Base-by-base conservation (phyloP, 1,140 invertebrate species). In the Papilio polytes region DNA sequence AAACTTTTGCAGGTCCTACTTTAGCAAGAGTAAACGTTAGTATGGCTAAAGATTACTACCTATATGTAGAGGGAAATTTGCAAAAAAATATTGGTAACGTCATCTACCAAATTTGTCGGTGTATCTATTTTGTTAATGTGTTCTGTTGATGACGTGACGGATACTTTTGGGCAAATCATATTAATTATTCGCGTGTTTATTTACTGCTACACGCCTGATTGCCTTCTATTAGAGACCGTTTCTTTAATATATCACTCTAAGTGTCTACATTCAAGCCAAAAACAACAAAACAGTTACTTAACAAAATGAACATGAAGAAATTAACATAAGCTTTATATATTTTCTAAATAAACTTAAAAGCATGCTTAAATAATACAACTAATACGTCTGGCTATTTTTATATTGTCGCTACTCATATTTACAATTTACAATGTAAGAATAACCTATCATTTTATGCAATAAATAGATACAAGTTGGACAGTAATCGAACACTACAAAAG, bases 341-440 rank as follows among this genome's bases (percentile, higher is more conserved):
- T 70, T 36, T 70, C 63, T 70, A 3, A 26, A 4, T 70, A 31
- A 70, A 70, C 13, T 31, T 70, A 70, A 70, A 31, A 3, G 22
- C 3, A 70, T 66, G 26, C 63, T 20, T 70, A 31, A 31, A 66
- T 13, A 31, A 70, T 70, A 70, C 18, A 1, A 70, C 31, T 70
- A 36, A 70, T 13, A 6, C 12, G 53, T 20, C 53, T 70, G 31
- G 63, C 26, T 31, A 70, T 70, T 70, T 70, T 31, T 31, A 70
- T 31, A 31, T 70, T 70, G 63, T 70, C 53, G 53, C 53, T 36
- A 18, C 63, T 70, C 26, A 70, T 70, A 70, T 70, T 70, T 70
- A 63, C 59, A 63, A 26, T 26, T 63, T 63, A 70, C 63, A 70
- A 70, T 70, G 63, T 31, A 70, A 31, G 63, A 70, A 70, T 31